Conservation (phyloP, 1,140 invertebrate genomes). For the Drosophila nigrodunni region DNA sequence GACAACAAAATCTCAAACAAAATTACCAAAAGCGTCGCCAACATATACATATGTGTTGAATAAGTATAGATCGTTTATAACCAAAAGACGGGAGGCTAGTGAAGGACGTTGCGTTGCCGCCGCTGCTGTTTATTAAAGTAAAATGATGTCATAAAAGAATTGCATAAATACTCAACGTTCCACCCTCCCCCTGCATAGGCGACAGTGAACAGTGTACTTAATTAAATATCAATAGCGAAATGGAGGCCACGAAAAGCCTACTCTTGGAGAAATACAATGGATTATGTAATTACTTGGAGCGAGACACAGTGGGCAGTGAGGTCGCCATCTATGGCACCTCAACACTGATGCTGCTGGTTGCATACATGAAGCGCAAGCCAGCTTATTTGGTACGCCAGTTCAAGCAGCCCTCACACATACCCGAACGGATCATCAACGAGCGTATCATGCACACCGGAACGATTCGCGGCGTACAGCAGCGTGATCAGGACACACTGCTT, state of each 20-base stretch:
- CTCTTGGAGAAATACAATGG: slow-evolving; percentile 66
- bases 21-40: slow-evolving; percentile 46
- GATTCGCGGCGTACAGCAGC: slow-evolving; percentile 70
- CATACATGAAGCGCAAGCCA: slow-evolving; percentile 78
- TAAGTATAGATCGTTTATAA: slow-evolving; percentile 34
- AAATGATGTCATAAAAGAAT: slow-evolving; percentile 65
- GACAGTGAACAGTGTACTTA: slow-evolving; percentile 53
- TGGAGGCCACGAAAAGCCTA: slow-evolving; percentile 56
- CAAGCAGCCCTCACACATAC: slow-evolving; percentile 80
- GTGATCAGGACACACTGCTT: slow-evolving; percentile 71
- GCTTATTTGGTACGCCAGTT: slow-evolving; percentile 79
- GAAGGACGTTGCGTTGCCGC: slow-evolving; percentile 39
- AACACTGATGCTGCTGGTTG: slow-evolving; percentile 68
- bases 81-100: slow-evolving; percentile 36
- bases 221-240: slow-evolving; percentile 20
- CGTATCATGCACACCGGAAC: slow-evolving; percentile 77
- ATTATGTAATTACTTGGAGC: slow-evolving; percentile 82
- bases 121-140: slow-evolving; percentile 44
- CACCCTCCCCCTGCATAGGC: slow-evolving; percentile 55
- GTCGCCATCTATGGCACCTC: slow-evolving; percentile 74
- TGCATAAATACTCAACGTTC: slow-evolving; percentile 47
- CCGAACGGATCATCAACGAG: slow-evolving; percentile 76
- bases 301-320: slow-evolving; percentile 73
- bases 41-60: slow-evolving; percentile 35
- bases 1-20: slow-evolving; percentile 59